Evolutionary conservation across 2,888 invertebrate species (phyloP).

Genomic region (Dendrolimus pini): DNA sequence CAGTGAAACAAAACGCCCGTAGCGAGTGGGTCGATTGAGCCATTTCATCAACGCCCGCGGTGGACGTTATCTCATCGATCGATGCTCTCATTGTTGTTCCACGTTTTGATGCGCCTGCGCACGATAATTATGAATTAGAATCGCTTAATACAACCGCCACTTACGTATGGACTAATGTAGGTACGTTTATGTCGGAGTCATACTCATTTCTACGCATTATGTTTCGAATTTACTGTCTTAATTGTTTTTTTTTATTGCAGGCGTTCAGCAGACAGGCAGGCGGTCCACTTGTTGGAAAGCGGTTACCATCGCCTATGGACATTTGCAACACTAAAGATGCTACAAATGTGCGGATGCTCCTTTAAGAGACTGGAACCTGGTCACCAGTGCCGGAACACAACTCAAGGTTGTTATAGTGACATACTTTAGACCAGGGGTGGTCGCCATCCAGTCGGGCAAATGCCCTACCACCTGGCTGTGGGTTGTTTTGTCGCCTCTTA

Average conservation of each 20-base stretch:
- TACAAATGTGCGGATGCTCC: too few species aligned
- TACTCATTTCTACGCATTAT: background rate
- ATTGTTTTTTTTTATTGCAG: background rate
- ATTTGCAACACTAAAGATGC: too few species aligned
- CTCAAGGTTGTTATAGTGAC: too few species aligned
- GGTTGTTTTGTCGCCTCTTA: too few species aligned
- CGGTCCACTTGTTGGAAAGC: too few species aligned
- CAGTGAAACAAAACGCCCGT: background rate
- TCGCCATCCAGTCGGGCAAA: too few species aligned
- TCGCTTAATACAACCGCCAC: background rate
- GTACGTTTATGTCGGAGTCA: background rate
- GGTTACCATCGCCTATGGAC: too few species aligned
- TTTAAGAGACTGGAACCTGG: too few species aligned
- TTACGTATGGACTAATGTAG: background rate
- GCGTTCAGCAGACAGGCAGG: too few species aligned
- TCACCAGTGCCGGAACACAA: too few species aligned
- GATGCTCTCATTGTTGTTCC: background rate
- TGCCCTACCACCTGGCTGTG: too few species aligned
- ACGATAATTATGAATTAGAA: background rate
- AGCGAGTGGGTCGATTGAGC: conserved; percentile 9
- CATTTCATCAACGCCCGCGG: conserved; percentile 12
- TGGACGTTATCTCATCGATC: conserved; percentile 6
- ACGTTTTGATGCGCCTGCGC: background rate
- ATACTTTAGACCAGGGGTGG: too few species aligned
- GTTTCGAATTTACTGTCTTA: background rate